phyloP scores from a whole-genome alignment of 2,888 invertebrate species.

The Hylaea fasciaria region DNA sequence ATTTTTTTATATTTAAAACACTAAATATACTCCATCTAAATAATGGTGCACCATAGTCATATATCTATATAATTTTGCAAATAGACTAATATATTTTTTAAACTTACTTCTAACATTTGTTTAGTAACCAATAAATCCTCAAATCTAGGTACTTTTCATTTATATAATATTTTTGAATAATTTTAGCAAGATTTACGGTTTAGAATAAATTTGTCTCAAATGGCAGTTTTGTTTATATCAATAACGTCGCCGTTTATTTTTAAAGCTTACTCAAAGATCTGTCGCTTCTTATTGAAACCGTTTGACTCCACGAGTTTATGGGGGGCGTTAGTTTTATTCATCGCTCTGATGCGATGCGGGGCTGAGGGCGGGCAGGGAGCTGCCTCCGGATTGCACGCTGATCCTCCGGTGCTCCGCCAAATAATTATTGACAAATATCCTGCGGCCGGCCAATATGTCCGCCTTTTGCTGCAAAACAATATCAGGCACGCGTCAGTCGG shows the following conservation, averaged over 20 bases:
- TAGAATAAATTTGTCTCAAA: constrained; percentile 36
- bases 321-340: constrained; percentile 65
- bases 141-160: constrained; percentile 67
- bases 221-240: constrained; percentile 36
- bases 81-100: constrained; percentile 49
- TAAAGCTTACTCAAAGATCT: constrained; percentile 37
- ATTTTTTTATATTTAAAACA: constrained; percentile 54
- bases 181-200: constrained; percentile 42
- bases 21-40: constrained; percentile 65
- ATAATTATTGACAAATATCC: constrained; percentile 86
- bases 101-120: constrained; percentile 52
- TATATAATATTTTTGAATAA: constrained; percentile 63
- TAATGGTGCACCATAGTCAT: constrained; percentile 79
- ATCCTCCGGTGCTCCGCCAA: constrained; percentile 85
- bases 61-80: constrained; percentile 71
- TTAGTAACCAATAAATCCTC: constrained; percentile 65
- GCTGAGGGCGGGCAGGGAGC: constrained; percentile 82
- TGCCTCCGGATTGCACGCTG: constrained; percentile 84
- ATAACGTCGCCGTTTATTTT: constrained; percentile 20
- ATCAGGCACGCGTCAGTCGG: constrained; percentile 72
- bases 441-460: constrained; percentile 85
- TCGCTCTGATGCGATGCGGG: constrained; percentile 83
- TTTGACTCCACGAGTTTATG: constrained; percentile 28
- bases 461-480: constrained; percentile 85
- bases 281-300: constrained; percentile 35